A percentile compares a stretch with the other conserved stretches of the same genome.
Evolutionary conservation across 2,113 vertebrate species (phyloP).

Genomic region (Serinus canaria): DNA sequence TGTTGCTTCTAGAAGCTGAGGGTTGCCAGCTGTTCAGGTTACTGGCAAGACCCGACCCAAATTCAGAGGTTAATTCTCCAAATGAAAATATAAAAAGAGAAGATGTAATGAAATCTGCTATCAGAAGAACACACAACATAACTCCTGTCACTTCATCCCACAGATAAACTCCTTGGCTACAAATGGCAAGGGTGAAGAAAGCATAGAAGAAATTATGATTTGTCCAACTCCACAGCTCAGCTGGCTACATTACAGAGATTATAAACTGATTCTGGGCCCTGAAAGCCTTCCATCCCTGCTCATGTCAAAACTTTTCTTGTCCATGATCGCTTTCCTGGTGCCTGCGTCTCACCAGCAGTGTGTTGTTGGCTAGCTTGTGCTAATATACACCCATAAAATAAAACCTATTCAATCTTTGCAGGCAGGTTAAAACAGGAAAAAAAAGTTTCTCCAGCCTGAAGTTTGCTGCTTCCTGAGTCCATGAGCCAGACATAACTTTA

Average conservation of each 20-base stretch:
- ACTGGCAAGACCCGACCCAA: neutral
- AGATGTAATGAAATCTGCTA: neutral
- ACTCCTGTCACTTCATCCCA: neutral
- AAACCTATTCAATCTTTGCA: neutral
- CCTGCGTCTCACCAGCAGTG: neutral
- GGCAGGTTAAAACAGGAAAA: neutral
- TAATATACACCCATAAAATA: neutral
- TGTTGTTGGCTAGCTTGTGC: neutral
- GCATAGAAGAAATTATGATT: neutral
- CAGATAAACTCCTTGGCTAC: neutral
- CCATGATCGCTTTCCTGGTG: neutral
- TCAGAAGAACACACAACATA: neutral
- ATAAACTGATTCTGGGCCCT: neutral
- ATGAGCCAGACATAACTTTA: neutral
- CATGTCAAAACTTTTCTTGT: neutral
- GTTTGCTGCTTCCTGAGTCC: neutral
- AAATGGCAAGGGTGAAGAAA: neutral
- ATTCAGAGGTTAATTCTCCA: neutral
- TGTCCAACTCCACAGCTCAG: neutral
- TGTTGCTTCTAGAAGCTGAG: neutral
- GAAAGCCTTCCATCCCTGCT: neutral
- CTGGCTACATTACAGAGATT: fast-evolving
- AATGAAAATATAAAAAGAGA: neutral
- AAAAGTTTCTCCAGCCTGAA: neutral
- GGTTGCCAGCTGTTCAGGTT: neutral